Percentiles rank a stretch among this genome's conserved stretches.
phyloP scores from a whole-genome alignment of 2,113 vertebrate genomes.

The Canis aureus region DNA sequence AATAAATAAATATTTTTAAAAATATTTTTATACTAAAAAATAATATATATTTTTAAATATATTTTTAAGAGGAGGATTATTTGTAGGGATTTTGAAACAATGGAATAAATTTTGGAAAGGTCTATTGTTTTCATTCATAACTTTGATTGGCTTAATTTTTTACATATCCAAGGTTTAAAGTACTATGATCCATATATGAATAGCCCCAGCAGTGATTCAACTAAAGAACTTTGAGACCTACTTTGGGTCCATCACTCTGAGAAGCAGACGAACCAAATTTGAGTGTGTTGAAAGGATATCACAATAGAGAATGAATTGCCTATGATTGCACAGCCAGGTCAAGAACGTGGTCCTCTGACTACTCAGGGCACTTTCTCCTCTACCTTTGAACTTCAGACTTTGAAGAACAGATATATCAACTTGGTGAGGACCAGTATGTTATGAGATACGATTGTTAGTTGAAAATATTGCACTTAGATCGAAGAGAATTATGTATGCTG shows the following conservation, averaged over 20 bases:
- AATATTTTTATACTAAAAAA: too few species aligned
- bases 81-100: background rate
- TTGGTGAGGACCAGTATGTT: background rate
- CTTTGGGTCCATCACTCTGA: background rate
- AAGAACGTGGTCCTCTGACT: background rate
- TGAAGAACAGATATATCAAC: constrained; percentile 21
- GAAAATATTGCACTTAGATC: background rate
- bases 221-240: background rate
- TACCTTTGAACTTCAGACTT: background rate
- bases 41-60: too few species aligned
- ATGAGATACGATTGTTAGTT: background rate
- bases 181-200: background rate
- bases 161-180: background rate
- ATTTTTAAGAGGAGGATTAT: background rate
- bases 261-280: background rate
- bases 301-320: background rate
- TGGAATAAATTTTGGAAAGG: background rate
- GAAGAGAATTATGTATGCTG: background rate
- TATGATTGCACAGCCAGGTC: background rate
- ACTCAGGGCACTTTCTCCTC: background rate
- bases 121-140: background rate
- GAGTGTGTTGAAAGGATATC: background rate
- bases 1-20: too few species aligned
- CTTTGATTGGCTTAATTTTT: background rate
- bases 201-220: background rate